Base-by-base conservation (phyloP, 2,888 invertebrate species). In the Catocala sponsa region DNA sequence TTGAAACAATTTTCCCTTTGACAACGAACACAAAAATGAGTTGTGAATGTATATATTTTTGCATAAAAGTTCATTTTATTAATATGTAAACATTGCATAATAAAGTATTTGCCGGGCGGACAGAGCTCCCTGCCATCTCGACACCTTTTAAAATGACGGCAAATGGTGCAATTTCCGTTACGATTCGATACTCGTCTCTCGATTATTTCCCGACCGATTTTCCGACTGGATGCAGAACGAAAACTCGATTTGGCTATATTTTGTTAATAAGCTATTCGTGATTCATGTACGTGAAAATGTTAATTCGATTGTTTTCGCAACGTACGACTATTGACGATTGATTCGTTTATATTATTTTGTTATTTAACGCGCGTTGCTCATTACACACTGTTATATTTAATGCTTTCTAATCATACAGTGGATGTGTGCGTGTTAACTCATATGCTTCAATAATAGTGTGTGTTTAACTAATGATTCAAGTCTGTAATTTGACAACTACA, bases 91-190 rank as follows among this genome's bases (percentile, higher is more conserved):
- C 65, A 59, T 32, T 59, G 55, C 61, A 63, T 63, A 72, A 35
- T 66, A 59, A 46, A 61, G 46, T 41, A 49, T 55, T 35, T 53
- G 63, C 51, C 38, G 50, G 50, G 49, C 51, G 41, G 58, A 32
- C 49, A 43, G 33, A 41, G 38, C 42, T 35, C 55, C 49, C 77
- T 63, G 70, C 65, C 63, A 54, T 70, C 64, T 69, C 68, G 72
- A 80, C 82, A 79, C 85, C 83, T 86, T 87, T 89, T 83, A 85
- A 86, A 91, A 85, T 81, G 84, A 78, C 80, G 75, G 83, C 83
- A 86, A 91, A 91, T 87, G 83, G 89, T 65, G 81, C 85, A 89
- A 92, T 92, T 89, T 92, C 92, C 91, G 87, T 68, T 68, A 72
- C 82, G 78, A 84, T 76, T 83, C 85, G 86, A 86, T 87, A 84